Evolutionary conservation across 2,113 vertebrate species (phyloP), one percentile per base, ranked within the genome.

Genomic region (Blennius ocellaris): DNA sequence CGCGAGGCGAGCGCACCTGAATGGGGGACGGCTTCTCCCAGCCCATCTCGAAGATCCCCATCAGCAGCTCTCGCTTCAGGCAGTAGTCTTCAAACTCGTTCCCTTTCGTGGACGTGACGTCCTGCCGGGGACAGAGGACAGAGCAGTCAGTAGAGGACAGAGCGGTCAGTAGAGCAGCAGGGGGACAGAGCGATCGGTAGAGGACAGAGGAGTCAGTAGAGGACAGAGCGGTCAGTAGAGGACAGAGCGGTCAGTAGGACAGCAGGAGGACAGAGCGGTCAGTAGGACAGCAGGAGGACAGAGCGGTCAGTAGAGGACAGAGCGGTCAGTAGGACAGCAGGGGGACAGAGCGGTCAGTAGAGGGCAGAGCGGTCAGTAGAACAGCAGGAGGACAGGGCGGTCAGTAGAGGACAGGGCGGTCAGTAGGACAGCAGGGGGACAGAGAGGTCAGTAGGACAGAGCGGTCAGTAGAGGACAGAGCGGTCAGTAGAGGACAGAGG

Each of bases 11-110:
- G 0, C 52, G 0, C 82, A 94, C 94, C 93, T 95, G 94, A 64
- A 95, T 93, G 12, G 94, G 94, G 9, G 94, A 95, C 1, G 94
- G 94, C 69, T 95, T 95, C 88, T 95, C 94, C 94, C 93, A 95
- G 30, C 94, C 94, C 94, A 95, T 95, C 81, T 95, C 94, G 63
- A 95, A 95, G 76, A 95, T 94, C 67, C 94, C 94, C 94, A 95
- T 95, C 78, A 95, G 89, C 53, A 95, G 90, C 76, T 95, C 94
- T 64, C 94, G 89, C 78, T 95, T 95, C 48, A 95, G 91, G 83
- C 94, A 95, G 75, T 95, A 95, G 84, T 95, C 94, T 85, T 95
- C 94, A 90, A 95, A 95, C 68, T 95, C 94, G 77, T 95, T 95
- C 48, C 94, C 94, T 87, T 95, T 95, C 0, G 94, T 95, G 51